Evolutionary conservation across 2,888 invertebrate species (phyloP).

Genomic region (Callyntrura sp.): DNA sequence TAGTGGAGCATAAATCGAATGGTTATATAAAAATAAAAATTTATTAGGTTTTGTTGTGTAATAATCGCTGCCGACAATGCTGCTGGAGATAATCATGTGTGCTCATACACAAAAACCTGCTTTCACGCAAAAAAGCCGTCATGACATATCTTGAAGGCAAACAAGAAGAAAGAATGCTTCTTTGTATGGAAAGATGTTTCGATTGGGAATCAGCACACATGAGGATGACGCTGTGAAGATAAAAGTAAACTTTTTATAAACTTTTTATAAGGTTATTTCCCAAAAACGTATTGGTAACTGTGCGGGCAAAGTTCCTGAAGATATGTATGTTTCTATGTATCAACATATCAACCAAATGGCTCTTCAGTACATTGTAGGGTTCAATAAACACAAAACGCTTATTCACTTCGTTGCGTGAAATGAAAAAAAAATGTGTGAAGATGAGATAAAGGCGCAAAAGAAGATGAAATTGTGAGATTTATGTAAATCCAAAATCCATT

Average conservation of each 20-base stretch:
- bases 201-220: constrained; percentile 69
- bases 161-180: not conserved
- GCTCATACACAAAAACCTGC: not conserved
- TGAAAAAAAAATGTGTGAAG: constrained; percentile 35
- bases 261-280: too few species aligned
- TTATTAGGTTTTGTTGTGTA: constrained; percentile 4
- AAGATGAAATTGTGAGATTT: constrained; percentile 67
- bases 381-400: too few species aligned
- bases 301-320: too few species aligned
- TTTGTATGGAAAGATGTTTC: not conserved
- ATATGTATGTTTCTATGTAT: too few species aligned
- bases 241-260: too few species aligned
- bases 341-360: too few species aligned
- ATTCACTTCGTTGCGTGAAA: constrained; percentile 8
- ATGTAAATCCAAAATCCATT: constrained; percentile 73
- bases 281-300: too few species aligned
- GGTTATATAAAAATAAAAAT: not conserved
- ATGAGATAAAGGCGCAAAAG: constrained; percentile 1
- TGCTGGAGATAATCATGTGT: not conserved
- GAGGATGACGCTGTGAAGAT: too few species aligned
- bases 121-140: constrained; percentile 37
- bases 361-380: too few species aligned
- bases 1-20: too few species aligned
- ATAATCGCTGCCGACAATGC: constrained; percentile 21
- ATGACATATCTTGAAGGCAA: constrained; percentile 39